Evolutionary conservation across 2,797 vertebrate genomes (phyloP).

Genomic region (Rhodeus uyekii): DNA sequence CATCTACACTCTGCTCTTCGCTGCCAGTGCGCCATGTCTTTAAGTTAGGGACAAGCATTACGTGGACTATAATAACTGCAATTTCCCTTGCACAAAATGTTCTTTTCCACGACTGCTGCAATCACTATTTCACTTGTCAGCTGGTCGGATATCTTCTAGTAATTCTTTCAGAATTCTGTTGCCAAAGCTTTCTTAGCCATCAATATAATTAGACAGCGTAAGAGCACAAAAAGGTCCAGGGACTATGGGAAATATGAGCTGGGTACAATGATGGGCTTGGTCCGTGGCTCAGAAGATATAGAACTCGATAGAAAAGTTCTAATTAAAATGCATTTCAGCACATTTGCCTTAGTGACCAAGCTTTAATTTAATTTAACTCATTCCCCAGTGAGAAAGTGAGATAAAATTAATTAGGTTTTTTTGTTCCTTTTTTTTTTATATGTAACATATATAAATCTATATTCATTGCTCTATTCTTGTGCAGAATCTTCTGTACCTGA

Average conservation of each 20-base stretch:
- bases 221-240: conserved; percentile 26
- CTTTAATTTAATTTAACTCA: conserved; percentile 69
- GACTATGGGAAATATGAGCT: conserved; percentile 39
- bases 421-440: conserved; percentile 39
- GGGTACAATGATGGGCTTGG: conserved; percentile 26
- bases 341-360: conserved; percentile 51
- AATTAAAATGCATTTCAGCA: conserved; percentile 55
- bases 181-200: conserved; percentile 43
- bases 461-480: conserved; percentile 6
- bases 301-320: conserved; percentile 52
- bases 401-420: conserved; percentile 74
- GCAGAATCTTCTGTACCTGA: conserved; percentile 4
- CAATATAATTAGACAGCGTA: conserved; percentile 40
- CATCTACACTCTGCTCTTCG: background rate
- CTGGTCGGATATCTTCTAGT: conserved; percentile 47
- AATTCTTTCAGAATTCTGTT: conserved; percentile 41
- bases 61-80: conserved; percentile 52
- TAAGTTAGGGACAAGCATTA: conserved; percentile 43
- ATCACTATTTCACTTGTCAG: conserved; percentile 54
- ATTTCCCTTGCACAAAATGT: conserved; percentile 54
- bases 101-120: conserved; percentile 42
- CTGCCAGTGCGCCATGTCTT: conserved; percentile 10
- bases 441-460: conserved; percentile 29
- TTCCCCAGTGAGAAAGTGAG: conserved; percentile 59
- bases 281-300: conserved; percentile 48